Conservation (phyloP, 2,113 vertebrate species). For the Madoqua kirkii region DNA sequence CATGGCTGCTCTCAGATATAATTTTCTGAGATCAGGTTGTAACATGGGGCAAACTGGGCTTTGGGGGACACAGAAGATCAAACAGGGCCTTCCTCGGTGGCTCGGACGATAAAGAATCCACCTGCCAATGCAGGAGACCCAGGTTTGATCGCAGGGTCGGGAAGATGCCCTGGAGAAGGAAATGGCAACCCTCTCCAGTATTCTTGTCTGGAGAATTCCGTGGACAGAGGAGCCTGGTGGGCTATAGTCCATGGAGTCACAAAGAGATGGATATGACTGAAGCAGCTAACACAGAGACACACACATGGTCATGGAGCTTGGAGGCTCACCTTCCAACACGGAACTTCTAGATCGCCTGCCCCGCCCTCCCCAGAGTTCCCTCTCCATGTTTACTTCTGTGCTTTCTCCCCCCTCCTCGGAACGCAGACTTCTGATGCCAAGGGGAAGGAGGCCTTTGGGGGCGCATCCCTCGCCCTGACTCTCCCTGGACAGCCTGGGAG, state of each 20-base stretch:
- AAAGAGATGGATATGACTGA: background rate
- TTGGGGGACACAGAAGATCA: background rate
- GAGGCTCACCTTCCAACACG: background rate
- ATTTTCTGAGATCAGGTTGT: background rate
- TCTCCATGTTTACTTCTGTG: background rate
- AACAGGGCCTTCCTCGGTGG: background rate
- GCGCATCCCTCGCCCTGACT: rapidly evolving
- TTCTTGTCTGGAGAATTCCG: background rate
- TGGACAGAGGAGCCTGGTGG: background rate
- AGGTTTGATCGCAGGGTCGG: rapidly evolving
- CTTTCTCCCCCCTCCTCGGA: background rate
- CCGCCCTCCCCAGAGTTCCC: background rate
- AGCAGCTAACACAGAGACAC: background rate
- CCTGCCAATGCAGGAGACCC: background rate
- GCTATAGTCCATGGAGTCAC: background rate
- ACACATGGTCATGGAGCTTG: rapidly evolving
- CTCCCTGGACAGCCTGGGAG: background rate
- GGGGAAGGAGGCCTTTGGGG: no score
- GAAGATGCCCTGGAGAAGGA: background rate
- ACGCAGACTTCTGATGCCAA: background rate
- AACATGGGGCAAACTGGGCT: background rate
- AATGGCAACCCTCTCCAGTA: background rate
- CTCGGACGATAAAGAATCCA: background rate
- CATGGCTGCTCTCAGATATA: background rate
- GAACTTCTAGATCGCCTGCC: background rate